Evolutionary conservation across 1,140 invertebrate species (phyloP).

Genomic region (Orius insidiosus): DNA sequence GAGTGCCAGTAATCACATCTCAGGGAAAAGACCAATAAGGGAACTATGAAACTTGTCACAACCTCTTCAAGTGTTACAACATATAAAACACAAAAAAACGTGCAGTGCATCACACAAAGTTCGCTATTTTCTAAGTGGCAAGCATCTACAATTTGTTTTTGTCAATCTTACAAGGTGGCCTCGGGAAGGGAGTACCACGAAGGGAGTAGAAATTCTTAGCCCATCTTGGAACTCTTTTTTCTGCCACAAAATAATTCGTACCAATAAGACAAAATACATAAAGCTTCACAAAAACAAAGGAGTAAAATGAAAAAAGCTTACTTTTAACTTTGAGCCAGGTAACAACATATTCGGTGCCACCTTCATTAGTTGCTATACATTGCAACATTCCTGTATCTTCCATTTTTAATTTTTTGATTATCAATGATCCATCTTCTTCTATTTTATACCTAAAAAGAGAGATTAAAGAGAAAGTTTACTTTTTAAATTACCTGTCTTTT

Average conservation of each 20-base stretch:
- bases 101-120: constrained; percentile 1
- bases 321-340: constrained; percentile 93
- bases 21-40: no score
- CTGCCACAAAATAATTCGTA: constrained; percentile 5
- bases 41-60: not conserved
- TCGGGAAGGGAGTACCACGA: constrained; percentile 4
- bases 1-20: no score
- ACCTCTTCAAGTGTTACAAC: not conserved
- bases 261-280: not conserved
- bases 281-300: constrained; percentile 6
- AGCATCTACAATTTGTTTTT: constrained; percentile 3
- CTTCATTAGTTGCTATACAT: constrained; percentile 77
- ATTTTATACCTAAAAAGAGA: constrained; percentile 37
- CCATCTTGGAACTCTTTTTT: constrained; percentile 7
- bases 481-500: constrained; percentile 14
- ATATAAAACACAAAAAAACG: not conserved
- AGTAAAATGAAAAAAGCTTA: constrained; percentile 38
- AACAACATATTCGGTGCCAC: constrained; percentile 71
- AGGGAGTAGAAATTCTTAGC: constrained; percentile 8
- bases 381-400: constrained; percentile 89
- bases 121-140: not conserved
- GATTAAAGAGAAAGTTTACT: not conserved
- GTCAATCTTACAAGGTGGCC: constrained; percentile 8
- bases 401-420: constrained; percentile 64
- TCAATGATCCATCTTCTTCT: constrained; percentile 60